These are phyloP conservation scores for Lepus europaeus DNA, from an alignment of 2,113 vertebrate genomes.

Conservation along the genomic window DNA sequence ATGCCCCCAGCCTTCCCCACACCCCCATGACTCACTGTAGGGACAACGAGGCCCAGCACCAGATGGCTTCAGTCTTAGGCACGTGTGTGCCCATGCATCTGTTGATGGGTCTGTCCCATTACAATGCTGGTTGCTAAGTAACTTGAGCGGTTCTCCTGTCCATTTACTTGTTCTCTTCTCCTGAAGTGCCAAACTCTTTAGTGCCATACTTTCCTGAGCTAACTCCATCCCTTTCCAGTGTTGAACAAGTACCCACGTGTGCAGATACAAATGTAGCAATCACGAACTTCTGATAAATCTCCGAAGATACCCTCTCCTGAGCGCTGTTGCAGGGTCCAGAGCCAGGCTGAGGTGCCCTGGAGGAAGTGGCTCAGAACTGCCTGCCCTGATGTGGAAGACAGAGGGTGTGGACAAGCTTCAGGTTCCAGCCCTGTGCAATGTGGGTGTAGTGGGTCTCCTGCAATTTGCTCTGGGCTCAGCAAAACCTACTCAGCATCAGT, in stretches of 20 bases:
- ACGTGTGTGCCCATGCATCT: neutral
- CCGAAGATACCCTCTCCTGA: neutral
- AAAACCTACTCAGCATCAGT: neutral
- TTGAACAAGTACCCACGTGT: neutral
- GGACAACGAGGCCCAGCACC: neutral
- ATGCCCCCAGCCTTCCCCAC: neutral
- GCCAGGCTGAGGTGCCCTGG: neutral
- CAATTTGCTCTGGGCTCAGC: neutral
- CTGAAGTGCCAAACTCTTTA: neutral
- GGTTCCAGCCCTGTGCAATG: neutral
- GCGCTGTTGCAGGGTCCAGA: neutral
- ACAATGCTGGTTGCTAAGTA: neutral
- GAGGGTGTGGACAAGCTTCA: neutral
- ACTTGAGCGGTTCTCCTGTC: neutral
- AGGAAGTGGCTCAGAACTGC: neutral
- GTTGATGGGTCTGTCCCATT: neutral
- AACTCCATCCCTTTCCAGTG: neutral
- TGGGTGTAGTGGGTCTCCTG: neutral
- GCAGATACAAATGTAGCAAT: neutral
- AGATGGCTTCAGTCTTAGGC: neutral
- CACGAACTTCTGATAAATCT: neutral
- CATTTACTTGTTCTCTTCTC: neutral
- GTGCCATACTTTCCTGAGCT: neutral
- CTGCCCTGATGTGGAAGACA: neutral
- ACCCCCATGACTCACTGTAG: neutral